These are phyloP conservation scores for Geococcyx californianus DNA, from an alignment of 2,113 vertebrate genomes.

Conservation along the genomic window DNA sequence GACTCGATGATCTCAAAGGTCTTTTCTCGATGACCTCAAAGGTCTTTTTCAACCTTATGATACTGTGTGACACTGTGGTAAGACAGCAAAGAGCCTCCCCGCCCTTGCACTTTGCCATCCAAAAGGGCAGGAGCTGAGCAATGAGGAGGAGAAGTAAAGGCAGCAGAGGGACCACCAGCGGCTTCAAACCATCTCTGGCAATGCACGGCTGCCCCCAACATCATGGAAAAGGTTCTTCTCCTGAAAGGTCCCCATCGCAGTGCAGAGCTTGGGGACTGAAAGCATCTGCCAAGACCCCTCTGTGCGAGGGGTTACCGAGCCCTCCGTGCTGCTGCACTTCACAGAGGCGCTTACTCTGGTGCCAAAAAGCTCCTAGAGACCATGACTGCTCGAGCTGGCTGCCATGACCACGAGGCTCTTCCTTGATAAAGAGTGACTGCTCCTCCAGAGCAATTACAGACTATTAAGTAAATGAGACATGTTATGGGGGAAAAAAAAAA, in stretches of 20 bases:
- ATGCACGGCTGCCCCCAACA: background rate
- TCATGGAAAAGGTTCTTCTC: background rate
- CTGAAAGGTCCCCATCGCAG: background rate
- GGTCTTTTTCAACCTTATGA: too few relatives aligned
- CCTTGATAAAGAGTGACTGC: background rate
- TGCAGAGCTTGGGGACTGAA: background rate
- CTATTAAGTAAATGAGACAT: constrained; percentile 36
- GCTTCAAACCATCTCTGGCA: background rate
- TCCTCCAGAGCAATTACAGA: constrained; percentile 2
- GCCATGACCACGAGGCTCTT: background rate
- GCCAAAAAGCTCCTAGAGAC: background rate
- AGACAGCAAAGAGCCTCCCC: background rate
- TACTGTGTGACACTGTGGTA: too few relatives aligned
- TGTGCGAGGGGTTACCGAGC: background rate
- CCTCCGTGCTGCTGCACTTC: background rate
- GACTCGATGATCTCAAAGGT: too few relatives aligned
- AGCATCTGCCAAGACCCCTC: background rate
- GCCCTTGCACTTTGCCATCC: background rate
- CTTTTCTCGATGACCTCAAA: too few relatives aligned
- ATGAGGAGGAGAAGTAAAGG: background rate
- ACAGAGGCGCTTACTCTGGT: background rate
- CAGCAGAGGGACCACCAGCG: background rate
- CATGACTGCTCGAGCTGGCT: background rate
- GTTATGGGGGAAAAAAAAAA: background rate
- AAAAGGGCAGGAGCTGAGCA: background rate